Evolutionary conservation across 2,113 vertebrate species (phyloP), one percentile per base, ranked within the genome.

Genomic region (Brienomyrus longianalis): DNA sequence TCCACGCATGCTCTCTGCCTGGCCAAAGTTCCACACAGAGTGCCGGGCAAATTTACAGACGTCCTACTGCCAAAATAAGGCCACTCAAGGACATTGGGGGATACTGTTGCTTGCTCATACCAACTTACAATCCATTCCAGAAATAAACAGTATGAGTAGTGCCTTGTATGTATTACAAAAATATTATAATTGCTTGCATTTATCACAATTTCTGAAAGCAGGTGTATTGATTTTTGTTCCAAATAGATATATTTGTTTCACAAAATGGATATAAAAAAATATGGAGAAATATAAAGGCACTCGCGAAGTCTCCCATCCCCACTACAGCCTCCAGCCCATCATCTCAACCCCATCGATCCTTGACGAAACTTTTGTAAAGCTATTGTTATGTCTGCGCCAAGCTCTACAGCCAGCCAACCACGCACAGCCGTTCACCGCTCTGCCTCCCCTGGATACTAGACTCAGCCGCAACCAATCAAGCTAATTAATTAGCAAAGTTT

Each of bases 21-120:
- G 23, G 87, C 87, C 31, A 88, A 45, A 7, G 56, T 62, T 35
- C 31, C 87, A 62, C 39, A 62, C 21, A 43, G 54, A 88, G 54
- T 23, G 3, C 52, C n/a, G 54, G 87, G 87, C 87, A 88, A 62
- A 45, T 88, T 45, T 88, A 88, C 43, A 50, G 47, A 85, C 19
- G 23, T 50, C 45, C 83, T 50, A 27, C 45, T 86, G 83, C 45
- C 83, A 86, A 27, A 48, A 80, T 17, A 43, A 80, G 87, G 35
- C 27, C 87, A 88, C 19, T 62, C 35, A 62, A 88, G 54, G 87
- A 88, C 86, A 88, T 59, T 52, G 35, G 52, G 88, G 90, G 35
- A 80, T 90, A 62, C 51, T 87, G 88, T 84, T 70, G 27, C 54
- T 13, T 35, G 51, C 23, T 6, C 11, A 80, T 83, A 88, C 23